Evolutionary conservation across 2,797 vertebrate genomes (phyloP), one percentile per base, ranked within the genome.

Genomic region (Heliangelus exortis): DNA sequence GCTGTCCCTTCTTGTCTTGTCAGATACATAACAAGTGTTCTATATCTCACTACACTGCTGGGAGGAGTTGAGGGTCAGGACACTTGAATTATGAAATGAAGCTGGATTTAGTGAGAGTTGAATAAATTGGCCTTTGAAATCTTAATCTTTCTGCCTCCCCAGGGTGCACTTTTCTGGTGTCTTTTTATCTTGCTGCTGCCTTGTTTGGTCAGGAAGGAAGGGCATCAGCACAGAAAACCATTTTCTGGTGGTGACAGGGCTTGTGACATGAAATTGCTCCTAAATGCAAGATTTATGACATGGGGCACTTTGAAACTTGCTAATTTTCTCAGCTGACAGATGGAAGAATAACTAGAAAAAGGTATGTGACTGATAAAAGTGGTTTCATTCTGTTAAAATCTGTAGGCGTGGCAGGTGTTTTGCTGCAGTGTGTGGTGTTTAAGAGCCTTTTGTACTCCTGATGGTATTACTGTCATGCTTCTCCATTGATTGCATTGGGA

Each of bases 401-500:
- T 55, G 39, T 66, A 26, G 63, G 10, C 16, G 51, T 59, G 36
- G 58, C 66, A 81, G 36, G 43, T 39, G 14, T 75, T 90, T 82
- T 90, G 36, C 75, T 78, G 65, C 73, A 75, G 33, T 55, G 20
- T 23, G 33, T 20, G 14, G 61, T 59, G 28, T 81, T 92, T 50
- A 48, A 86, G 59, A 62, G 62, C 45, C 19, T 91, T 75, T 53
- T 83, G 45, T 76, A 63, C 41, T 92, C 12, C 13, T 48, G 65
- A 41, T 68, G 39, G 26, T 80, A 26, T 85, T 63, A 19, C 81
- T 91, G 91, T 62, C 78, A 65, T 88, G 29, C 51, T 81, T 87
- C 55, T 92, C 20, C 62, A 23, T 36, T 95, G 87, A 96, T 95
- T 96, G 89, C 89, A 95, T 15, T 94, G 95, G 89, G 92, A 96